Evolutionary conservation across 2,888 invertebrate species (phyloP).

Genomic region (Nematopogon swammerdamellus): DNA sequence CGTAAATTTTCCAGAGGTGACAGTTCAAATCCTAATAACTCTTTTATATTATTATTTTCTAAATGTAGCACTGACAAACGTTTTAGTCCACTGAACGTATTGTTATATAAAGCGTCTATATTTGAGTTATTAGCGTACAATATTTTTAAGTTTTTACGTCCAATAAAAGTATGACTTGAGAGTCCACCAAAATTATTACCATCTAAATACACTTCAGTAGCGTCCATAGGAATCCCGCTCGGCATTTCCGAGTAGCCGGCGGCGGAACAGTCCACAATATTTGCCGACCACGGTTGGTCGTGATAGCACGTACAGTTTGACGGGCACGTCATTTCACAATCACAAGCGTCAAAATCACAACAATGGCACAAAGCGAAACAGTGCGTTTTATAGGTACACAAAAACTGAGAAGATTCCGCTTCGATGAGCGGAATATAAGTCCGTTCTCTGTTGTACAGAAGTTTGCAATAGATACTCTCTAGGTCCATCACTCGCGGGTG

Average conservation of each 20-base stretch:
- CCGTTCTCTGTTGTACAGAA: conserved; percentile 79
- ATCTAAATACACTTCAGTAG: conserved; percentile 91
- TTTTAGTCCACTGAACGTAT: conserved; percentile 85
- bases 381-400: conserved; percentile 89
- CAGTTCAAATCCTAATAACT: conserved; percentile 79
- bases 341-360: conserved; percentile 95
- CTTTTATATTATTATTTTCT: conserved; percentile 80
- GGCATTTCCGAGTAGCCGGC: conserved; percentile 81
- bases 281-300: conserved; percentile 90
- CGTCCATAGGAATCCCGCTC: conserved; percentile 89
- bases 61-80: conserved; percentile 78
- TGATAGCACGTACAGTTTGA: conserved; percentile 92
- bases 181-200: conserved; percentile 87
- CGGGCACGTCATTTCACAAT: conserved; percentile 97
- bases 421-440: conserved; percentile 83
- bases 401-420: conserved; percentile 84
- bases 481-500: conserved; percentile 90
- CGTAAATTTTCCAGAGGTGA: conserved; percentile 76
- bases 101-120: conserved; percentile 80
- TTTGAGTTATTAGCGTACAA: conserved; percentile 87
- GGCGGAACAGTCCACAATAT: conserved; percentile 87
- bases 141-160: conserved; percentile 84
- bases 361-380: conserved; percentile 94
- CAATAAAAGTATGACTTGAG: conserved; percentile 86
- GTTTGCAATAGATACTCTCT: conserved; percentile 84